phyloP scores from a whole-genome alignment of 2,113 vertebrate species.

The Manacus vitellinus region DNA sequence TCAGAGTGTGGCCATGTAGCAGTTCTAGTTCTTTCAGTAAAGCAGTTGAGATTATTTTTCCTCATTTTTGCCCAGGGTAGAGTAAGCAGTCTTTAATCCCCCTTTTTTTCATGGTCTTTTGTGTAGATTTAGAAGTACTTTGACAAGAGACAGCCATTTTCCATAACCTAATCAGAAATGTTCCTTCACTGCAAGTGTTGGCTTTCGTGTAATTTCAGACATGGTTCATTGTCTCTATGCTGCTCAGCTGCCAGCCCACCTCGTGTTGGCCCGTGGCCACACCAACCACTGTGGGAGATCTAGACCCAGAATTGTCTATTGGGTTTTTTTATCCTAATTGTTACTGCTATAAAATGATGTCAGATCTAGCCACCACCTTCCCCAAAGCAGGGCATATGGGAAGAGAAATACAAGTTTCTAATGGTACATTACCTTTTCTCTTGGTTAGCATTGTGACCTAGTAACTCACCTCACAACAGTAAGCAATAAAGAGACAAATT shows the following conservation, averaged over 20 bases:
- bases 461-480: not conserved
- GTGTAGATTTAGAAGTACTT: not conserved
- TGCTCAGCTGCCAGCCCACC: not conserved
- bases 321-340: not conserved
- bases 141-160: not conserved
- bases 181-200: not conserved
- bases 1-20: not conserved
- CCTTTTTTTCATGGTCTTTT: not conserved
- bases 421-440: not conserved
- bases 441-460: not conserved
- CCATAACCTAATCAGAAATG: not conserved
- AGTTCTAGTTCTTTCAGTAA: not conserved
- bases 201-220: not conserved
- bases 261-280: rapidly evolving
- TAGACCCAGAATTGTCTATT: not conserved
- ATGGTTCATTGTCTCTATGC: rapidly evolving
- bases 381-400: not conserved
- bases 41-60: not conserved
- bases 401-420: not conserved
- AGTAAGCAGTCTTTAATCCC: not conserved
- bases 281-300: not conserved
- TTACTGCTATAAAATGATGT: not conserved
- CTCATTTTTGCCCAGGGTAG: not conserved
- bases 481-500: not conserved
- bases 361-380: not conserved